Conservation (phyloP, 2,113 vertebrate species). For the Pollimyrus isidori region DNA sequence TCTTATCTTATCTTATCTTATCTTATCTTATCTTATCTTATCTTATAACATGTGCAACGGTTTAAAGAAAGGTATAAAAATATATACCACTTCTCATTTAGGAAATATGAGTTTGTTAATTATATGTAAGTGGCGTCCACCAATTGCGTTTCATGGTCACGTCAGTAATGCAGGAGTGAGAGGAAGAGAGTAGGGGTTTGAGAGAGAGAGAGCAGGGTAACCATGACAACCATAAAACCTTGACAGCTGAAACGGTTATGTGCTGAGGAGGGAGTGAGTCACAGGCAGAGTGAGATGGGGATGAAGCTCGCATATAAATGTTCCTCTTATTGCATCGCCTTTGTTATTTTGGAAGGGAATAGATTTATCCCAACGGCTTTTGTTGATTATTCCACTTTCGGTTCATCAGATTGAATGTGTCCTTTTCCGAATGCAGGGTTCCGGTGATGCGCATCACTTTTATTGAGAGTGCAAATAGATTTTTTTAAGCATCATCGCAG, state of each 20-base stretch:
- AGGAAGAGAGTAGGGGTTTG: neutral
- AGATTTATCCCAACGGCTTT: neutral
- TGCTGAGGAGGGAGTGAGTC: neutral
- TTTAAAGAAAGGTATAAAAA: neutral
- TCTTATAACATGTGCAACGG: neutral
- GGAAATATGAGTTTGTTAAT: neutral
- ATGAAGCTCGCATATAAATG: slow-evolving; percentile 2
- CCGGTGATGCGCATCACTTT: neutral
- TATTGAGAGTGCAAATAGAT: neutral
- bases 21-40: too few species aligned
- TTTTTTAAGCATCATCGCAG: neutral
- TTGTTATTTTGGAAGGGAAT: neutral
- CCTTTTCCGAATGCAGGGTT: neutral
- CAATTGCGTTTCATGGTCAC: neutral
- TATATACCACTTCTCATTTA: neutral
- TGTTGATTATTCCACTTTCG: neutral
- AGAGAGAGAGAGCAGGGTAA: neutral
- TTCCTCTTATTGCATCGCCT: neutral
- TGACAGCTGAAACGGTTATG: slow-evolving; percentile 8
- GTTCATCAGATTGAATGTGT: neutral
- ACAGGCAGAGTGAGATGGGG: neutral
- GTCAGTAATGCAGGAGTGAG: neutral
- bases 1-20: too few species aligned
- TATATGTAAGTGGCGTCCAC: neutral
- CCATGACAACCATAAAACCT: slow-evolving; percentile 19